Evolutionary conservation across 1,140 invertebrate genomes (phyloP).

Genomic region (Eriosoma lanigerum): DNA sequence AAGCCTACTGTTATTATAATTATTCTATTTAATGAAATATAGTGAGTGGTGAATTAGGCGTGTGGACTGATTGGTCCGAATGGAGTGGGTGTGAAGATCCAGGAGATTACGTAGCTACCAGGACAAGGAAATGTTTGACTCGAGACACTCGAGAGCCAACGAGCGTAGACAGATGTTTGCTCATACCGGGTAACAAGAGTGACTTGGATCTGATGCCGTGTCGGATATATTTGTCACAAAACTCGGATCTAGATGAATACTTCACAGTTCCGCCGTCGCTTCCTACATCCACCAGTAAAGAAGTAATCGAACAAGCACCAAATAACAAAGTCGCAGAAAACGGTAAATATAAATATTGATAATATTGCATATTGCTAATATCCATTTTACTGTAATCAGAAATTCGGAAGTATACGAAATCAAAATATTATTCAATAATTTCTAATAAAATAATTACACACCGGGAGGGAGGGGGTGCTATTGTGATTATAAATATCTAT

Average conservation of each 20-base stretch:
- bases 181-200: constrained; percentile 53
- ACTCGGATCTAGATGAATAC: constrained; percentile 36
- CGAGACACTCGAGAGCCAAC: constrained; percentile 53
- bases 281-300: constrained; percentile 9
- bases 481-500: too few relatives aligned
- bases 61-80: constrained; percentile 56
- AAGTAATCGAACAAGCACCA: constrained; percentile 29
- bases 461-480: too few relatives aligned
- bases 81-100: constrained; percentile 55
- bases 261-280: constrained; percentile 25
- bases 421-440: too few relatives aligned
- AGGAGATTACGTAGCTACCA: constrained; percentile 51
- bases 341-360: constrained; percentile 6
- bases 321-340: constrained; percentile 23
- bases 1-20: too few relatives aligned
- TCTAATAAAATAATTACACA: too few relatives aligned
- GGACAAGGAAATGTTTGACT: constrained; percentile 55
- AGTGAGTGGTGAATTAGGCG: constrained; percentile 54
- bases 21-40: constrained; percentile 48
- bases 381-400: too few relatives aligned
- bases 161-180: constrained; percentile 54
- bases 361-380: too few relatives aligned
- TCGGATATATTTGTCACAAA: constrained; percentile 44
- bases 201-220: constrained; percentile 53
- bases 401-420: too few relatives aligned